Percentiles rank a stretch among this genome's conserved stretches.
phyloP scores from a whole-genome alignment of 2,113 vertebrate species.

The Odocoileus hemionus region DNA sequence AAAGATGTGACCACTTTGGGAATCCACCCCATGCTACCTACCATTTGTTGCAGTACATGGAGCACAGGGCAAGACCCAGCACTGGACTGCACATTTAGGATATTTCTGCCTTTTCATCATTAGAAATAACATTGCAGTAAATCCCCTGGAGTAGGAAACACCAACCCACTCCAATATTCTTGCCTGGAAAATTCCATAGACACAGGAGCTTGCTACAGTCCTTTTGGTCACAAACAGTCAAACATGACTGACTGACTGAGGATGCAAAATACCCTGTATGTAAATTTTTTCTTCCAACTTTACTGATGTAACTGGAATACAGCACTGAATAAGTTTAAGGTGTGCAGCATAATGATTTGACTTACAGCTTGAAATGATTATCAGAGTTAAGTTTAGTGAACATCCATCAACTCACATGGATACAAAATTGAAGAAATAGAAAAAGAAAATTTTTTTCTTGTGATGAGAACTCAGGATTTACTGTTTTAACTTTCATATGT shows the following conservation, averaged over 20 bases:
- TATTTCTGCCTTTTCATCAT: neutral
- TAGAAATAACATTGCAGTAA: neutral
- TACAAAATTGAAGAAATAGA: neutral
- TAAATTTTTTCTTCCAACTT: neutral
- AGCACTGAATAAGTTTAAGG: neutral
- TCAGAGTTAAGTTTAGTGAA: neutral
- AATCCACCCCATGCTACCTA: neutral
- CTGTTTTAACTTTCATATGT: neutral
- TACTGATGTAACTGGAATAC: neutral
- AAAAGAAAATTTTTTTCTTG: neutral
- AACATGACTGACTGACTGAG: neutral
- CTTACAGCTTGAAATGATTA: neutral
- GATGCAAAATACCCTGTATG: neutral
- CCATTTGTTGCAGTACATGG: accelerated
- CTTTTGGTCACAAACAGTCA: neutral
- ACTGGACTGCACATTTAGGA: neutral
- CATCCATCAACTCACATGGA: neutral
- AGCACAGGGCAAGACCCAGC: neutral
- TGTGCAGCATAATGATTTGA: neutral
- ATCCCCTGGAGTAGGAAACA: neutral
- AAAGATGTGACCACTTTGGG: neutral
- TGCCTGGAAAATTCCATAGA: neutral
- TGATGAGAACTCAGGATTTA: neutral
- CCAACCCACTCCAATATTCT: neutral
- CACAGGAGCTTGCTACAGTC: neutral